phyloP scores from a whole-genome alignment of 2,797 vertebrate genomes.

The Gila robusta region DNA sequence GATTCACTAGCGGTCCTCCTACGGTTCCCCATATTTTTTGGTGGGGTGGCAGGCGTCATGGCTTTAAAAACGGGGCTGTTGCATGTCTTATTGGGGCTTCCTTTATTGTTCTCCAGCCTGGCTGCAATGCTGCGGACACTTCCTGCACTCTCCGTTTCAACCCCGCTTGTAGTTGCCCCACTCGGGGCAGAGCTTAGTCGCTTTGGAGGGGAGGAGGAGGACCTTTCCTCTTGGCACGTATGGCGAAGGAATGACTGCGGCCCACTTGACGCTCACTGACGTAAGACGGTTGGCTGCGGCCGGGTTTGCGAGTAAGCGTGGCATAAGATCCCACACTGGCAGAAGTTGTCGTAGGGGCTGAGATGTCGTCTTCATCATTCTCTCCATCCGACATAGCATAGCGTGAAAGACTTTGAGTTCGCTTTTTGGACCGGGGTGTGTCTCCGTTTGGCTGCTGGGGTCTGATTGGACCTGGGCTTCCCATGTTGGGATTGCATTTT shows the following conservation, averaged over 20 bases:
- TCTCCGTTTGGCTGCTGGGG: conserved; percentile 48
- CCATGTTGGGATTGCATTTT: conserved; percentile 24
- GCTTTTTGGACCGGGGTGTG: conserved; percentile 77
- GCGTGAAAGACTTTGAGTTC: conserved; percentile 86
- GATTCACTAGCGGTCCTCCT: conserved; percentile 52
- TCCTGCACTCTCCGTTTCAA: conserved; percentile 66
- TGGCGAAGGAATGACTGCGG: conserved; percentile 92
- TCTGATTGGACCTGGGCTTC: conserved; percentile 25
- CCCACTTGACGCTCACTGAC: conserved; percentile 76
- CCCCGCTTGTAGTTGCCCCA: neutral
- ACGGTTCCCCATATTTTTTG: conserved; percentile 32
- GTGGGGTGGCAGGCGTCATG: conserved; percentile 18
- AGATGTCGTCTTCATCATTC: conserved; percentile 75
- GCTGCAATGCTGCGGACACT: conserved; percentile 78
- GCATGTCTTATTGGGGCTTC: conserved; percentile 64
- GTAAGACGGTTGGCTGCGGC: conserved; percentile 77
- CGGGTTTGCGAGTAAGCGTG: conserved; percentile 87
- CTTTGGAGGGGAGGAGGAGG: conserved; percentile 92
- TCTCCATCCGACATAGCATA: conserved; percentile 90
- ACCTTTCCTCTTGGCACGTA: conserved; percentile 88
- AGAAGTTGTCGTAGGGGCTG: accelerated
- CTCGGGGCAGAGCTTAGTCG: conserved; percentile 88
- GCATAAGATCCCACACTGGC: conserved; percentile 84
- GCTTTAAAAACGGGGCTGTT: conserved; percentile 36
- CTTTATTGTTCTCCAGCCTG: conserved; percentile 69